A percentile compares a stretch with the other conserved stretches of the same genome.
Conservation (phyloP, 2,888 invertebrate species). For the Ischnura elegans region DNA sequence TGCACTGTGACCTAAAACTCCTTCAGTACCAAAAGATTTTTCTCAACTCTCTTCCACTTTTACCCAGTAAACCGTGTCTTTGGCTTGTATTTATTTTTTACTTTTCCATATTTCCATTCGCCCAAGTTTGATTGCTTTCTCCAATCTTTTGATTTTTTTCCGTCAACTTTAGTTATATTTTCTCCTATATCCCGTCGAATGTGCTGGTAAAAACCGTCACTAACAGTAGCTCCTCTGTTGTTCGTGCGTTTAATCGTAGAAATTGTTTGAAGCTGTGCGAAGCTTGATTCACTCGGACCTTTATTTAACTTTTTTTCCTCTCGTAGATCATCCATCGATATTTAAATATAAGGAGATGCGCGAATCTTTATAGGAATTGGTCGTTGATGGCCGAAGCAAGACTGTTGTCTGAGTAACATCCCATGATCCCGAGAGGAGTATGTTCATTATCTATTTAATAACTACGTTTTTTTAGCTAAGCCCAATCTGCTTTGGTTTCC, state of each 20-base stretch:
- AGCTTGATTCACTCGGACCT: background rate
- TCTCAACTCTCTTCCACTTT: background rate
- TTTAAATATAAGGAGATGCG: background rate
- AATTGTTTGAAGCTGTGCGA: background rate
- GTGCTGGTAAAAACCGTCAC: too few species aligned
- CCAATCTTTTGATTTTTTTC: background rate
- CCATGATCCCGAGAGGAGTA: too few species aligned
- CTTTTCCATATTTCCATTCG: background rate
- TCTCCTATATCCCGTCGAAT: too few species aligned
- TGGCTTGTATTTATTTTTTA: background rate
- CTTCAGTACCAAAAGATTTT: background rate
- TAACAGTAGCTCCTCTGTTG: background rate
- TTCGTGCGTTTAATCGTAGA: background rate
- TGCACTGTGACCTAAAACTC: background rate
- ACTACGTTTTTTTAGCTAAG: too few species aligned
- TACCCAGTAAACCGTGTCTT: background rate
- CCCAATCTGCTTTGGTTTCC: too few species aligned
- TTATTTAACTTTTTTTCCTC: background rate
- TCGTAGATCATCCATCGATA: background rate
- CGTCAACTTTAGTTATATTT: too few species aligned
- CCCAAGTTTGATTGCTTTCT: background rate
- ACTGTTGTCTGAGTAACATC: background rate
- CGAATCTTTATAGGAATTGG: background rate
- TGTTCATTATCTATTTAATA: too few species aligned
- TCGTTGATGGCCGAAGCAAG: background rate